A percentile compares a stretch with the other conserved stretches of the same genome.
Evolutionary conservation across 37 sponge, comb jelly and placozoan species (phyloP).

Genomic region (Halisarca cf. caerulea): DNA sequence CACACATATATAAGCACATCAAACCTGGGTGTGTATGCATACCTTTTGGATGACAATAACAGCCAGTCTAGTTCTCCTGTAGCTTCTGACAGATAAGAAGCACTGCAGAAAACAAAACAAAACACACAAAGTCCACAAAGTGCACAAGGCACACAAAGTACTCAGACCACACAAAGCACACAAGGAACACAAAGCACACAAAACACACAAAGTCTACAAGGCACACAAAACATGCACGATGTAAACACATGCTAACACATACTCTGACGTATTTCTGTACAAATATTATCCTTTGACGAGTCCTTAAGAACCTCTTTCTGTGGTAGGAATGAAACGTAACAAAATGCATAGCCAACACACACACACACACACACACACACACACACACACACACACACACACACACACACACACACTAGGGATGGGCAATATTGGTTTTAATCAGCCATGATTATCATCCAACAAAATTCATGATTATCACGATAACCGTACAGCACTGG

Average conservation of each 20-base stretch:
- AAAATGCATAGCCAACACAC: not conserved
- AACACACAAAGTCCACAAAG: not conserved
- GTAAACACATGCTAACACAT: not conserved
- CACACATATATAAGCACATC: not conserved
- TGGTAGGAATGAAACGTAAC: not conserved
- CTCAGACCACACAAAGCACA: too few species aligned
- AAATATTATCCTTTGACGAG: constrained; percentile 44
- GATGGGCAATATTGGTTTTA: too few species aligned
- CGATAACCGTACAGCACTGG: too few species aligned
- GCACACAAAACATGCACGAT: too few species aligned
- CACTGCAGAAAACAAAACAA: constrained; percentile 17
- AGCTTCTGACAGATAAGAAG: constrained; percentile 52
- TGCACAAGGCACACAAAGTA: too few species aligned
- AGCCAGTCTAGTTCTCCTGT: constrained; percentile 50
- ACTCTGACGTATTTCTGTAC: constrained; percentile 74
- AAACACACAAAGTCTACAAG: too few species aligned
- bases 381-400: not conserved
- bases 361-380: constrained; percentile 3
- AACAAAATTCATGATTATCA: too few species aligned
- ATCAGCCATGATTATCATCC: too few species aligned
- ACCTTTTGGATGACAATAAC: constrained; percentile 86
- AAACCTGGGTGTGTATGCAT: not conserved
- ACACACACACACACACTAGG: constrained; percentile 41
- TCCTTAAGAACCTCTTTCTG: constrained; percentile 57
- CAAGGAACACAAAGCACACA: too few species aligned